Evolutionary conservation across 2,113 vertebrate species (phyloP), one percentile per base, ranked within the genome.

Genomic region (Corythornis madagascariensis): DNA sequence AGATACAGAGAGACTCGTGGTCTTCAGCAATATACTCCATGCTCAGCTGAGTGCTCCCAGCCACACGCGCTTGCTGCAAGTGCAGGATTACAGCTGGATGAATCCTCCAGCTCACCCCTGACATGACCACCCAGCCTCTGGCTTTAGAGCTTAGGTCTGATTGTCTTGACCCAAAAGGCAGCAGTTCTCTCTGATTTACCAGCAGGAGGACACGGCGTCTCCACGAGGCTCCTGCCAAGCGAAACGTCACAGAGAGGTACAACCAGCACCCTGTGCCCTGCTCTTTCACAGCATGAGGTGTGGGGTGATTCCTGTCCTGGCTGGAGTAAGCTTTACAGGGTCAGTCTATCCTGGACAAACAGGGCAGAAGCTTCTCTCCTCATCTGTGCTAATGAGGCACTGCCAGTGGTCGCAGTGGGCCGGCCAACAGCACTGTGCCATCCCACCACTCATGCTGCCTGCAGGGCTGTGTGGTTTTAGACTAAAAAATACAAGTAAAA

Each of bases 21-120:
- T 83, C 69, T 69, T 65, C 18, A 75, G 76, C 76, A 72, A 29
- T 86, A 73, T 92, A 92, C 83, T 45, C 70, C 47, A 1, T 3
- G 69, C 89, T 83, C 85, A 78, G 40, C 60, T 24, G 42, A 92
- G 75, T 43, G 89, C 85, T 89, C 52, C 1, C 59, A 75, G 84
- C 45, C 56, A 6, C 73, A 4, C 1, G 0, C 3, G 4, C 57
- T 83, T 43, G 55, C 87, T 55, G 59, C 5, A 55, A 59, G 75
- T 13, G 59, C 94, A 71, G 92, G 63, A 56, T 89, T 91, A 77
- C 45, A 77, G 91, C 86, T 73, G 89, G 91, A 28, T 6, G 19
- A 31, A 48, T 78, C 74, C 38, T 18, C 11, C n/a, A 55, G 13
- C 89, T 95, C 92, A 40, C 31, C 81, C 89, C 67, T 96, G 89